Evolutionary conservation across 2,797 vertebrate genomes (phyloP), one percentile per base, ranked within the genome.

Genomic region (Tachyglossus aculeatus): DNA sequence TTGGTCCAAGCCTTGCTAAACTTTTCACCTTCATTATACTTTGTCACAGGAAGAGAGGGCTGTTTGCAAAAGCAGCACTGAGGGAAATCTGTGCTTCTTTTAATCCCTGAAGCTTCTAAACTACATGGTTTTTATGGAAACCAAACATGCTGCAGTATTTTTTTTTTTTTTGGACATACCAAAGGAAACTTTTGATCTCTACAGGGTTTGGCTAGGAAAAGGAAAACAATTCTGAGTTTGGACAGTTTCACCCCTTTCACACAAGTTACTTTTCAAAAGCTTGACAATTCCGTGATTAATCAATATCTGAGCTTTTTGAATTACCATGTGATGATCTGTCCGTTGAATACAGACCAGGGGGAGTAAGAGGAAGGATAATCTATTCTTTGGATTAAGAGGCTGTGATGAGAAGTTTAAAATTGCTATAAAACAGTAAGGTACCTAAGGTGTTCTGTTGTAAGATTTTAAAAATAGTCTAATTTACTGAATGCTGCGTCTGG

Each of bases 141-240:
- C 7, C n/a, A 1, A 0, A 6, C 24, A 15, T 2, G 3, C 0
- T 16, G 32, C 29, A 31, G 0, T 0, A 0, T 18, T 24, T 25
- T n/a, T 22, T 29, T 0, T 0, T 61, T 9, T 29, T 0, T 0
- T 61, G 9, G 18, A 13, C 16, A 13, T 13, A 2, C 9, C 6
- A 15, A 24, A 50, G 6, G n/a, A 16, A 6, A 0, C 8, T 1
- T 13, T 12, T 51, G 3, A 13, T 18, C 32, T 44, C 13, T 44
- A 21, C 34, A 1, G n/a, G n/a, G 8, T 41, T 67, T 45, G 10
- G n/a, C 33, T 61, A 25, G 12, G 62, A 57, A 57, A 56, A 50
- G 40, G 40, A 50, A 40, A 5, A 29, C 16, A n/a, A 38, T 15
- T 38, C 69, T 25, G 0, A 18, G 16, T 11, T 22, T 2, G 0